Evolutionary conservation across 2,888 invertebrate genomes (phyloP).

Genomic region (Eristalis intricaria): DNA sequence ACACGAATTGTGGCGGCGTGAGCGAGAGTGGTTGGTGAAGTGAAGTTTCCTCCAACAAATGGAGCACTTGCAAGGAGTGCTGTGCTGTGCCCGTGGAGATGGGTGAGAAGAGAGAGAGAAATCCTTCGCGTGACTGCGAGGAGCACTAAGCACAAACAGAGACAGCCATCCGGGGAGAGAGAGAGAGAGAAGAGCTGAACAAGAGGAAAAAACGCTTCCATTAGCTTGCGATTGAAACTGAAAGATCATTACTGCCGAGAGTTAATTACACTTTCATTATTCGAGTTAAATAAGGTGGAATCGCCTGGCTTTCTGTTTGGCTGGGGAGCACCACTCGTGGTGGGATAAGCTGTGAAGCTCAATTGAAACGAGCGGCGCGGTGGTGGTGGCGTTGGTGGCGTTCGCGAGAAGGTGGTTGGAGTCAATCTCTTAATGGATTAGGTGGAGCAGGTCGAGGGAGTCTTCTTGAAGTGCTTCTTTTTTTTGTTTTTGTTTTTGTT

Average conservation of each 20-base stretch:
- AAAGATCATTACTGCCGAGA: constrained; percentile 67
- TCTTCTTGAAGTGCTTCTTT: neutral
- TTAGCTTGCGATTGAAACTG: constrained; percentile 60
- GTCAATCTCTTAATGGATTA: constrained; percentile 41
- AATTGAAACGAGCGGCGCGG: constrained; percentile 19
- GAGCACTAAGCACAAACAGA: neutral
- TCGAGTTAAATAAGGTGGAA: constrained; percentile 64
- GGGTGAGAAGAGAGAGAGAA: neutral
- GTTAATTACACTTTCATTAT: constrained; percentile 70
- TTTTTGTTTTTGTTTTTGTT: neutral
- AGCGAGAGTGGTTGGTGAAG: constrained; percentile 48
- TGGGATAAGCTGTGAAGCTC: constrained; percentile 32
- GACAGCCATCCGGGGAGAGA: neutral
- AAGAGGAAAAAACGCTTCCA: constrained; percentile 7
- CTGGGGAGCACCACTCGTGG: constrained; percentile 17
- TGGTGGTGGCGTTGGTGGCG: neutral
- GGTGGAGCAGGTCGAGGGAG: neutral
- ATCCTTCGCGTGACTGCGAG: constrained; percentile 45
- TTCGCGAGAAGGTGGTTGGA: neutral
- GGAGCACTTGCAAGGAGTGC: constrained; percentile 36
- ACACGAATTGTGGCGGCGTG: constrained; percentile 39
- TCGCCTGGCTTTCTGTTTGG: constrained; percentile 34
- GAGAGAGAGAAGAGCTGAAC: neutral
- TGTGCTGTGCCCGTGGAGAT: neutral
- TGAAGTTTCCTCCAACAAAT: constrained; percentile 35